phyloP scores from a whole-genome alignment of 2,888 invertebrate species.

The Magallana nippona region DNA sequence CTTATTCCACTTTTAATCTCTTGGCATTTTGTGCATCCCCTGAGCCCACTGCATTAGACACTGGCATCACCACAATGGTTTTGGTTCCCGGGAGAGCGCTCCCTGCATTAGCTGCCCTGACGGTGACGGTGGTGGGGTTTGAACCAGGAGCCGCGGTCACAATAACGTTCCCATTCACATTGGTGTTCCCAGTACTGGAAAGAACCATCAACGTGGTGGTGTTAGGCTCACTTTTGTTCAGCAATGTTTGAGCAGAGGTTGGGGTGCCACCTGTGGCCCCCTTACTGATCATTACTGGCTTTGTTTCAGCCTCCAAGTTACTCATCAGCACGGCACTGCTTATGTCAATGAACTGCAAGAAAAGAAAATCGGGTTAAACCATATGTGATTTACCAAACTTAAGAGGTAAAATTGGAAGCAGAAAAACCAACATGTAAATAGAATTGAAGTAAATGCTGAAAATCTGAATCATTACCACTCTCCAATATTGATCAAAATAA shows the following conservation, averaged over 20 bases:
- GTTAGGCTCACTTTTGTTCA: conserved; percentile 50
- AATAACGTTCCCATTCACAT: conserved; percentile 50
- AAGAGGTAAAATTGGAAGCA: too few species aligned
- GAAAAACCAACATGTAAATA: too few species aligned
- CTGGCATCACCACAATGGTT: conserved; percentile 76
- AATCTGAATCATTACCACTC: too few species aligned
- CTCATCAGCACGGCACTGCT: conserved; percentile 73
- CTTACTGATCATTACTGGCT: conserved; percentile 51
- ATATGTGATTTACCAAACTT: too few species aligned
- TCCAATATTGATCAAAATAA: too few species aligned
- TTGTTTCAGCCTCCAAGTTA: conserved; percentile 66
- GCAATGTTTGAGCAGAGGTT: conserved; percentile 51
- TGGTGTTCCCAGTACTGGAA: conserved; percentile 50
- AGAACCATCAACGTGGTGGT: conserved; percentile 73
- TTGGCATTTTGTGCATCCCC: conserved; percentile 67
- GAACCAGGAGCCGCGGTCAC: conserved; percentile 48
- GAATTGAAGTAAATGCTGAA: too few species aligned
- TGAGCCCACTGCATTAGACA: conserved; percentile 66
- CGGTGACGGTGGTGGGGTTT: conserved; percentile 68
- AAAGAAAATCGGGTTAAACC: neutral
- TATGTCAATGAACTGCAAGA: conserved; percentile 73
- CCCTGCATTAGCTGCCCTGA: conserved; percentile 64
- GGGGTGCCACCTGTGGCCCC: conserved; percentile 50
- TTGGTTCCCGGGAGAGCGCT: conserved; percentile 67
- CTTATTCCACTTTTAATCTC: conserved; percentile 70